A percentile compares a stretch with the other conserved stretches of the same genome.
phyloP scores from a whole-genome alignment of 2,888 invertebrate species.

The Ornithoptera priamus region DNA sequence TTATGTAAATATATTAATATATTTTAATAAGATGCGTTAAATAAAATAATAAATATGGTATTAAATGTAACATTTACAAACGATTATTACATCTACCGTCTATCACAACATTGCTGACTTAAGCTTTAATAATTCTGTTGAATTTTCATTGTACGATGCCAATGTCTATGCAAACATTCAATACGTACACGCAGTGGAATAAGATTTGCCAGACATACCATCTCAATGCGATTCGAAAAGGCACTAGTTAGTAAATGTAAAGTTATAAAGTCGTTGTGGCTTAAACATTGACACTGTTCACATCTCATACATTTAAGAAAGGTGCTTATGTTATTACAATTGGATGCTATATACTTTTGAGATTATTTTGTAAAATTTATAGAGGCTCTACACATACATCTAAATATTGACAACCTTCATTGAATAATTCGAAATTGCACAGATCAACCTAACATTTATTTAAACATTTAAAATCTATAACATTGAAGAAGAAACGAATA shows the following conservation, averaged over 20 bases:
- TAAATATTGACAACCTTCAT: slow-evolving; percentile 15
- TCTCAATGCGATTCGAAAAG: slow-evolving; percentile 61
- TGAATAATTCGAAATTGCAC: slow-evolving; percentile 16
- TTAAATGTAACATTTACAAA: not conserved
- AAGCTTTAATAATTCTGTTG: slow-evolving; percentile 27
- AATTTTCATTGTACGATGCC: slow-evolving; percentile 16
- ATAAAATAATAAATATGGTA: not conserved
- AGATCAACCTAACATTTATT: slow-evolving; percentile 7
- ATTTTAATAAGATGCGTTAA: not conserved
- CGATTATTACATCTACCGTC: slow-evolving; percentile 32
- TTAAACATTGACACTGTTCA: slow-evolving; percentile 14
- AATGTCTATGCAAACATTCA: slow-evolving; percentile 25
- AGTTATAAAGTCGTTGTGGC: slow-evolving; percentile 23
- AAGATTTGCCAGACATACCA: slow-evolving; percentile 42
- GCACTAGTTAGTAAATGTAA: slow-evolving; percentile 52
- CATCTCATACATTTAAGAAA: not conserved
- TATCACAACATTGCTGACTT: slow-evolving; percentile 44
- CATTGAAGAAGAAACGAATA: not conserved
- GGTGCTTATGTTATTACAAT: not conserved
- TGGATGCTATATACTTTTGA: not conserved
- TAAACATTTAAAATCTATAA: slow-evolving; percentile 3
- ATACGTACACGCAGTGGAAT: slow-evolving; percentile 30
- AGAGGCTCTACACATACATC: slow-evolving; percentile 5
- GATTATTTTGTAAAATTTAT: slow-evolving; percentile 3
- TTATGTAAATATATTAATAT: not conserved